Evolutionary conservation across 2,113 vertebrate genomes (phyloP).

Genomic region (Tangachromis dhanisi): DNA sequence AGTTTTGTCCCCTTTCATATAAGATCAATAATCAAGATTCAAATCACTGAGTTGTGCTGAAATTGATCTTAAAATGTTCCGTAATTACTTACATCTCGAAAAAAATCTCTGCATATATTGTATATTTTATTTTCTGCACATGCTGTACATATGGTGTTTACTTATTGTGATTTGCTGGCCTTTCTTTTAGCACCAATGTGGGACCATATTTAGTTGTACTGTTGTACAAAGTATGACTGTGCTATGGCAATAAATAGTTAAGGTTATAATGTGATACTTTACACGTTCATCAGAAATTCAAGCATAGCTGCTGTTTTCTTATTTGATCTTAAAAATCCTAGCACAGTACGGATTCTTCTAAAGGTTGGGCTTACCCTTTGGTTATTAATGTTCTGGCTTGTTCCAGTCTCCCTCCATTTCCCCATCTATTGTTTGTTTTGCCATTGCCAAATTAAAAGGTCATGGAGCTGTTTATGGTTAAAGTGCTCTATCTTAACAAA

Average conservation of each 20-base stretch:
- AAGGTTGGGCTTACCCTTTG: not conserved
- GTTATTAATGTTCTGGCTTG: not conserved
- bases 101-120: not conserved
- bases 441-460: conserved; percentile 36
- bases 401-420: not conserved
- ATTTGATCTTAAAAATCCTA: not conserved
- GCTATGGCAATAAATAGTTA: not conserved
- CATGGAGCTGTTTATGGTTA: conserved; percentile 16
- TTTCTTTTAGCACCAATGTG: not conserved
- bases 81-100: not conserved
- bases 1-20: not conserved
- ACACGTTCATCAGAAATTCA: not conserved
- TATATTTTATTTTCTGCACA: not conserved
- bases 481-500: not conserved
- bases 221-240: not conserved
- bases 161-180: not conserved
- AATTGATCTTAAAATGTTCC: not conserved
- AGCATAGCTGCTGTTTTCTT: not conserved
- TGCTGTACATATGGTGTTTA: not conserved
- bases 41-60: not conserved
- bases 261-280: not conserved
- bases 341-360: not conserved
- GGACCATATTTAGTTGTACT: not conserved
- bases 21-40: not conserved
- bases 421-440: not conserved